A percentile compares a stretch with the other conserved stretches of the same genome.
Evolutionary conservation across 2,888 invertebrate genomes (phyloP).

Genomic region (Fabriciana adippe): DNA sequence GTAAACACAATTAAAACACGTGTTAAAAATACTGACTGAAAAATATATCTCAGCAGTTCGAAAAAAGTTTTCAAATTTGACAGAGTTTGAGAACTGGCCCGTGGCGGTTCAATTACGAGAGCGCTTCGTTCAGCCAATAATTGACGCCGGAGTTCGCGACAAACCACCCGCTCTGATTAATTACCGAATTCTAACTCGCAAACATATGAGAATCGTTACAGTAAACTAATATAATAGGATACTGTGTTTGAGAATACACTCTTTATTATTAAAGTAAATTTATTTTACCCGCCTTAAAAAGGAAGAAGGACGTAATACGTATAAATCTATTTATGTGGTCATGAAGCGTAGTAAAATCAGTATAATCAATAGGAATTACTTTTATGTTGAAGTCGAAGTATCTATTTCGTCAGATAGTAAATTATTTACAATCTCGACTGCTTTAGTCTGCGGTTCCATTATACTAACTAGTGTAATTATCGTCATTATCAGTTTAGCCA

Average conservation of each 20-base stretch:
- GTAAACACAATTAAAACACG: not conserved
- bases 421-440: too few relatives aligned
- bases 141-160: slow-evolving; percentile 76
- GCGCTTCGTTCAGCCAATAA: slow-evolving; percentile 71
- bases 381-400: too few relatives aligned
- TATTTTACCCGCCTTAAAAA: not conserved
- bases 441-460: too few relatives aligned
- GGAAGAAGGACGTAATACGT: too few relatives aligned
- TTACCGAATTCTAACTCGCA: slow-evolving; percentile 80
- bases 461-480: too few relatives aligned
- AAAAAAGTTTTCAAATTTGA: slow-evolving; percentile 43
- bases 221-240: not conserved
- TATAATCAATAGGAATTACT: too few relatives aligned
- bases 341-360: too few relatives aligned
- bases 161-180: slow-evolving; percentile 80
- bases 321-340: too few relatives aligned
- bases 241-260: not conserved
- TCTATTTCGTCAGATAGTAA: too few relatives aligned
- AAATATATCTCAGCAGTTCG: slow-evolving; percentile 18
- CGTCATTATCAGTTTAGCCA: too few relatives aligned
- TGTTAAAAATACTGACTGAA: slow-evolving; percentile 9
- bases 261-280: not conserved
- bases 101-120: slow-evolving; percentile 74
- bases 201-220: slow-evolving; percentile 9
- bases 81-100: slow-evolving; percentile 46